Conservation (phyloP, 2,797 vertebrate genomes). For the Lutjanus argentimaculatus region DNA sequence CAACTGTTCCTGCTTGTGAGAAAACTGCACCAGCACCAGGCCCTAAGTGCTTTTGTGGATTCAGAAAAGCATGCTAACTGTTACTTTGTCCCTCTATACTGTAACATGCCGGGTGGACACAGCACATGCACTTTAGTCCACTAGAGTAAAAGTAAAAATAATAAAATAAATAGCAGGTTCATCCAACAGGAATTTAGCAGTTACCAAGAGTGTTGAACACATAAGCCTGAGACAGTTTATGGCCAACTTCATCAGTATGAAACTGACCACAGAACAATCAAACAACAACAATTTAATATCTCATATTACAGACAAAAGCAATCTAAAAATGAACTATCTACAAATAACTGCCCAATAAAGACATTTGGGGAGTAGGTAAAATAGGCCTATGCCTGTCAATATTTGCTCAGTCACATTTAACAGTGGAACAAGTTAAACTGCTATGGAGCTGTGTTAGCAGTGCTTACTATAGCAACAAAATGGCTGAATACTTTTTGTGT, state of each 20-base stretch:
- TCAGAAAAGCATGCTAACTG: background rate
- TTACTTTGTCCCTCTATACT: background rate
- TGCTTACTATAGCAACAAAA: too few relatives aligned
- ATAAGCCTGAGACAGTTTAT: background rate
- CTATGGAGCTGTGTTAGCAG: too few relatives aligned
- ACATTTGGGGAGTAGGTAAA: background rate
- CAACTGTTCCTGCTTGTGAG: background rate
- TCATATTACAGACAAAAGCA: background rate
- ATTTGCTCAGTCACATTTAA: too few relatives aligned
- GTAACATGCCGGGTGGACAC: background rate
- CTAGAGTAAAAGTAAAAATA: background rate
- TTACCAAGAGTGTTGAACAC: background rate
- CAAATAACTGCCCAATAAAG: background rate
- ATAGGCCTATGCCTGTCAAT: too few relatives aligned
- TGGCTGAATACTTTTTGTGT: too few relatives aligned
- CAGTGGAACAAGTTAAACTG: too few relatives aligned
- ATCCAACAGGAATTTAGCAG: background rate
- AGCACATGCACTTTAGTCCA: background rate
- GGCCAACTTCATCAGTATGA: background rate
- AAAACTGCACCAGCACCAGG: background rate
- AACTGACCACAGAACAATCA: background rate
- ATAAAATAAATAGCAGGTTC: background rate
- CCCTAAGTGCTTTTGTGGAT: background rate
- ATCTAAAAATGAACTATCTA: too few relatives aligned
- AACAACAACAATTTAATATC: too few relatives aligned